A percentile compares a stretch with the other conserved stretches of the same genome.
Conservation (phyloP, 92 coral and sea anemone species). For the Zoanthus gigantus region DNA sequence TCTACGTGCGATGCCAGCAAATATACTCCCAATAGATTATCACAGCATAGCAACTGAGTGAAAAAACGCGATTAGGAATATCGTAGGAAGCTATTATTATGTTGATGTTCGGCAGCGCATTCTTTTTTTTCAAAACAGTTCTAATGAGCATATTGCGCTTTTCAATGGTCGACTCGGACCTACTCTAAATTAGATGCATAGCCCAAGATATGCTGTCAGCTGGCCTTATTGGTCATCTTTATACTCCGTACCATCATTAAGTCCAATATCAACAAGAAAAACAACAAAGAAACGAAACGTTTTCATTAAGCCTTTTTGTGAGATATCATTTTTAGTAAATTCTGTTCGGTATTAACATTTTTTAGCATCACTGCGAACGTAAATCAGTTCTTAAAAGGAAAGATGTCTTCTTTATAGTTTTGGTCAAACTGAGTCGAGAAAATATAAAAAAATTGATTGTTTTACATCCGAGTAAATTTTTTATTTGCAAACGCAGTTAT, state of each 20-base stretch:
- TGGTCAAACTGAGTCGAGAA: no score
- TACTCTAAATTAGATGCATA: slow-evolving; percentile 37
- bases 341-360: not conserved
- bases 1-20: not conserved
- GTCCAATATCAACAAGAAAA: slow-evolving; percentile 2
- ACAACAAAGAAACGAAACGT: not conserved
- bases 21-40: not conserved
- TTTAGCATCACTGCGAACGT: not conserved
- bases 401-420: no score
- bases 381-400: no score
- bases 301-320: not conserved
- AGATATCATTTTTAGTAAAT: not conserved
- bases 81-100: slow-evolving; percentile 29
- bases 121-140: slow-evolving; percentile 2
- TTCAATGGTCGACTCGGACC: not conserved
- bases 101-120: slow-evolving; percentile 14
- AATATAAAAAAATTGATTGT: no score
- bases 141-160: slow-evolving; percentile 38
- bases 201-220: not conserved
- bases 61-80: slow-evolving; percentile 9
- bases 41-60: slow-evolving; percentile 37
- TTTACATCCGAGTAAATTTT: no score
- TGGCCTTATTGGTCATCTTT: not conserved
- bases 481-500: no score
- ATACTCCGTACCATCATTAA: not conserved